Evolutionary conservation across 2,888 invertebrate species (phyloP).

Genomic region (Lepidochrysops patricia): DNA sequence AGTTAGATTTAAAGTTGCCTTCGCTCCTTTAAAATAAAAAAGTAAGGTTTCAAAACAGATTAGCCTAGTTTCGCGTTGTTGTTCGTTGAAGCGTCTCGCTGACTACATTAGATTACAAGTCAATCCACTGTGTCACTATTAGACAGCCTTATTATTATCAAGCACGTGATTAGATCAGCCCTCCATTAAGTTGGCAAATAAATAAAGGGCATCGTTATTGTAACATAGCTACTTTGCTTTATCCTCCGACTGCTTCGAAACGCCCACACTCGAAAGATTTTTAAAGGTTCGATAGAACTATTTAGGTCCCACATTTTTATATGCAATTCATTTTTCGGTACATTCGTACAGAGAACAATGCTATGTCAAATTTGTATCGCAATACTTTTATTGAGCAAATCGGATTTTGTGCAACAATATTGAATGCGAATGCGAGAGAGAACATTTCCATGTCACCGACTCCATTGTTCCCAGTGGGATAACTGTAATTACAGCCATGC

Average conservation of each 20-base stretch:
- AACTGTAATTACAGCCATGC: conserved; percentile 44
- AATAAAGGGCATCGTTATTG: neutral
- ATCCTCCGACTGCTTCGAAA: neutral
- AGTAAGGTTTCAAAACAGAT: neutral
- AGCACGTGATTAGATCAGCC: neutral
- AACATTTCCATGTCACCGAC: conserved; percentile 28
- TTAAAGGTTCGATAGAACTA: neutral
- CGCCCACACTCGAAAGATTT: neutral
- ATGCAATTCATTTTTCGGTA: neutral
- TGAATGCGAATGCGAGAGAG: conserved; percentile 21
- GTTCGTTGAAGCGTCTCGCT: neutral
- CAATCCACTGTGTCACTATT: conserved; percentile 2
- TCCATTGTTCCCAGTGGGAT: conserved; percentile 35
- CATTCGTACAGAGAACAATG: neutral
- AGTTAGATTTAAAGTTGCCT: too few species aligned
- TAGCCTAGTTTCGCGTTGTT: neutral
- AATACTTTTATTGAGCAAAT: conserved; percentile 11
- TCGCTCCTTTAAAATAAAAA: neutral
- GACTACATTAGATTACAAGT: neutral
- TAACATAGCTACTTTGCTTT: neutral
- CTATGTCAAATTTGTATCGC: neutral
- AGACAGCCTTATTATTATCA: conserved; percentile 2
- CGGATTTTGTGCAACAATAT: conserved; percentile 29
- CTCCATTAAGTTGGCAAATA: neutral
- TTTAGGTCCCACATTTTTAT: neutral